Evolutionary conservation across 2,888 invertebrate species (phyloP).

Genomic region (Yponomeuta malinellus): DNA sequence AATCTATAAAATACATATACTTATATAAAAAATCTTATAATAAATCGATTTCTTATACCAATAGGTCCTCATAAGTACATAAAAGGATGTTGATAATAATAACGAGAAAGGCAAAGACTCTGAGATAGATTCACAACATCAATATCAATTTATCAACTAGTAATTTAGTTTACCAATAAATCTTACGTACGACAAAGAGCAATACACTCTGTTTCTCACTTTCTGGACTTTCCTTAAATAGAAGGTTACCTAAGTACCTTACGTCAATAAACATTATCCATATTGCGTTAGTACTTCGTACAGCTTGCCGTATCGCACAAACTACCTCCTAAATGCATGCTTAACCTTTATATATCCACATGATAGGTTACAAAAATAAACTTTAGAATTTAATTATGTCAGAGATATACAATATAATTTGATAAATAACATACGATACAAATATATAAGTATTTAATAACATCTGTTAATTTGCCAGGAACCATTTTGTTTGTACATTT

Average conservation of each 20-base stretch:
- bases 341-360: neutral
- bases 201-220: constrained; percentile 32
- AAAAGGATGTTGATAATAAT: constrained; percentile 26
- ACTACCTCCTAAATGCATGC: neutral
- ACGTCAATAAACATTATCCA: neutral
- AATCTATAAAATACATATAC: constrained; percentile 11
- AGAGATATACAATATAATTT: neutral
- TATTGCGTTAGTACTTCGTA: neutral
- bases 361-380: neutral
- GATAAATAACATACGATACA: neutral
- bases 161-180: constrained; percentile 17
- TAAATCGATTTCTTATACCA: constrained; percentile 10
- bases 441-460: neutral
- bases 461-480: neutral
- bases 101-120: constrained; percentile 42
- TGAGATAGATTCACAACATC: constrained; percentile 43
- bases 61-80: constrained; percentile 18
- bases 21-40: constrained; percentile 5
- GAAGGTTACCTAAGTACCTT: neutral
- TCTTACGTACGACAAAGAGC: constrained; percentile 18
- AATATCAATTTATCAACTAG: constrained; percentile 22
- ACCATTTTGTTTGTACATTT: neutral
- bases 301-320: neutral
- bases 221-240: constrained; percentile 46
- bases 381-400: neutral